Base-by-base conservation (phyloP, 2,888 invertebrate species). In the Philereme transversata region DNA sequence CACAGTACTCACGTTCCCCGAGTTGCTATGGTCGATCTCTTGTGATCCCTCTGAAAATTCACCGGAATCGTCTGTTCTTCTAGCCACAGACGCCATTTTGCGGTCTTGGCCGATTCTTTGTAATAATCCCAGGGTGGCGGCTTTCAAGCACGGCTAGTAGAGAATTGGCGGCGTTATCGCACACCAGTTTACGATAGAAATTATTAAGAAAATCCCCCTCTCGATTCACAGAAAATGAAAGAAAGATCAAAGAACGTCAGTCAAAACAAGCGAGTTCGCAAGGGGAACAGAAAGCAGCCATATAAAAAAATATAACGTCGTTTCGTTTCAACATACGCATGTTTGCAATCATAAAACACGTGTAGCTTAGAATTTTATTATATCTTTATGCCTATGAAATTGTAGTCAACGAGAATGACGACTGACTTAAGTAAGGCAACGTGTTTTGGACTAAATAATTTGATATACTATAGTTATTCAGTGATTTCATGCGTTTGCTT, bases 1-100 rank as follows among this genome's bases (percentile, higher is more conserved):
- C 69, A 71, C 76, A 68, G 69, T 78, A 90, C 92, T 91, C 79
- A 92, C 92, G 78, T 88, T 89, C 74, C 76, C 86, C 11, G 90
- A 88, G 81, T 83, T 85, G 75, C 82, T 88, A 57, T 79, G 88
- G 65, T 90, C 91, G 72, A 87, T 86, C 73, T 92, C 92, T 77
- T 90, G 90, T 51, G 92, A 92, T 75, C 87, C 87, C 63, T 93
- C 92, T 51, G 92, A 92, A 77, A 86, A 92, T 76, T 92, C 92
- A 62, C 88, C 90, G 61, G 92, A 90, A 76, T 92, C 92, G 68
- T 88, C 87, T 56, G 84, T 88, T 79, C 87, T 84, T 73, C 87
- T 83, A 54, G 80, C 83, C 66, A 90, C 83, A 81, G 92, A 87
- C 88, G 92, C 92, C 90, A 92, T 92, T 69, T 87, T 84, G 78